Base-by-base conservation (phyloP, 2,888 invertebrate species). In the Dicyrtomina minuta region DNA sequence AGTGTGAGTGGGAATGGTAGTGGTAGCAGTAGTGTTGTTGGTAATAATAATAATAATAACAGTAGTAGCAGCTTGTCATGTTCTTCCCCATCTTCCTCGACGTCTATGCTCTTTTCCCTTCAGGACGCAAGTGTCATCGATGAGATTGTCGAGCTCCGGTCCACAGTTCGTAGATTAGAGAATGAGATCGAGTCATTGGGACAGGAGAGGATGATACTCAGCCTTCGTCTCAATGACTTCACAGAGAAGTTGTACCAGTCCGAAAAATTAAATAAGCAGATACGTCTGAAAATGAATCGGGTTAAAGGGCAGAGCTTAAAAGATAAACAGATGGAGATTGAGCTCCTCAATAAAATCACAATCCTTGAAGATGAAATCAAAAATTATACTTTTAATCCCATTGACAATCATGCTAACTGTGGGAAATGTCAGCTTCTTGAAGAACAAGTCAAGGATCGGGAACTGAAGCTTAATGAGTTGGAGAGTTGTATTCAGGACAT, bases 381-480 rank as follows among this genome's bases (percentile, higher is more conserved):
- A 43, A 72, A 71, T 59, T 74, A 74, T 41, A 74, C 74, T 56
- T 68, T 68, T 24, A 68, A 60, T 61, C 39, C 13, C 5, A 15
- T 5, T 8, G 59, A 59, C 6, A 20, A 26, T 1, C 17, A 22
- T 26, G 53, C n/a, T 3, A 24, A 56, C 24, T 78, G 80, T 56
- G 78, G 79, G 56, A 88, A 89, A 72, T 89, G 89, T 80, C 87
- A 88, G 74, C 84, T 87, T 70, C 87, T 90, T 82, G 88, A 89
- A 78, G 83, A 84, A 80, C 83, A 80, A 79, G 74, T 79, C 6
- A 71, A 76, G 33, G 75, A 92, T 81, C 87, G 93, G 20, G 93
- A 93, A 81, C 90, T 90, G 73, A 93, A 93, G 81, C 84, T 93
- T 56, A 86, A 86, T n/a, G 90, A 91, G 80, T 82, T 92, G 70